Evolutionary conservation across 64 coral and sea anemone species (phyloP), one percentile per base, ranked within the genome.

Genomic region (Montipora foliosa): DNA sequence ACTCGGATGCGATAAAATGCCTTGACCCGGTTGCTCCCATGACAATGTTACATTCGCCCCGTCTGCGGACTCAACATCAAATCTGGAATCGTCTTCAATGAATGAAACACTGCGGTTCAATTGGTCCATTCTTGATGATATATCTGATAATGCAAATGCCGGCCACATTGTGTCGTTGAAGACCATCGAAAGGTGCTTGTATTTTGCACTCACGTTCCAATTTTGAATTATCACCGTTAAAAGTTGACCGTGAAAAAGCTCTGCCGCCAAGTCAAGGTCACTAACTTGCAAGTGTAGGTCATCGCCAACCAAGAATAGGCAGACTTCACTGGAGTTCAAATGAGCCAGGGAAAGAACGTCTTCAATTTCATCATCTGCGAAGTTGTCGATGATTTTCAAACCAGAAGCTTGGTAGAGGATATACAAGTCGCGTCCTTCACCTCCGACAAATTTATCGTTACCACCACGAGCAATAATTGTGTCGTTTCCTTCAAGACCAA

Each of bases 341-440:
- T 91, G 77, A 25, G 11, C 15, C 66, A 91, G 45, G 1, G 90
- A 83, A 10, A 91, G 79, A 24, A 79, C 82, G 79, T 91, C 90
- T 22, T 91, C 67, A 24, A 73, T 71, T 25, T 91, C 67, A 53
- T 91, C 90, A 20, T 91, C 79, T 74, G 90, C 77, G 17, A 83
- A 83, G 37, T 91, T 91, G 66, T 91, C 90, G 44, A 91, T 83
- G 15, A 91, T 59, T 73, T 91, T 91, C 20, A 91, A 49, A 2
- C 90, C 90, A 15, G 16, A 91, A 17, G 79, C 78, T 9, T 82
- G 25, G 24, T 91, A 69, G 2, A 91, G 66, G 3, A 91, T 17
- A 15, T 91, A 91, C 14, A 81, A 74, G n/a, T 91, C 90, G 50
- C 21, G 55, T 13, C 79, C 90, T 64, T 90, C 75, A 8, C 88